phyloP scores from a whole-genome alignment of 1,140 invertebrate genomes.

The Drosophila gunungcola region DNA sequence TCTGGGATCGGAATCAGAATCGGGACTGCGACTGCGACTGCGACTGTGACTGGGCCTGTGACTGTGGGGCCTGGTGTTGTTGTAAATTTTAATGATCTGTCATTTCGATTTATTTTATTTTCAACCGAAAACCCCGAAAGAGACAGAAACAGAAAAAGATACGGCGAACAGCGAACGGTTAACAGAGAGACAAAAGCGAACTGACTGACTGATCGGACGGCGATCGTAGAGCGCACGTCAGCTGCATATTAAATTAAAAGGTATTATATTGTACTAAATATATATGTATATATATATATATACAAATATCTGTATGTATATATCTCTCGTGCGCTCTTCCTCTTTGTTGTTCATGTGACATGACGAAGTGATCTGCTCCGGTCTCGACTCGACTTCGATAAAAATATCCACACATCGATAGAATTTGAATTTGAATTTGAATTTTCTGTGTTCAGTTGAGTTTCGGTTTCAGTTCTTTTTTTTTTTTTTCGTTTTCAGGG shows the following conservation, averaged over 20 bases:
- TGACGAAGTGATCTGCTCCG: constrained; percentile 37
- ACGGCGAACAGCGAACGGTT: constrained; percentile 1
- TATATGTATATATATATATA: constrained; percentile 37
- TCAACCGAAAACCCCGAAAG: constrained; percentile 62
- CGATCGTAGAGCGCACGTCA: constrained; percentile 66
- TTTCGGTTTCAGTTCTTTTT: constrained; percentile 40
- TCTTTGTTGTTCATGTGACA: constrained; percentile 19
- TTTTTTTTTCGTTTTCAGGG: constrained; percentile 15
- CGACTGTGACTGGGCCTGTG: neutral
- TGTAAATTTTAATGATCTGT: constrained; percentile 84
- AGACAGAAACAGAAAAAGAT: constrained; percentile 28
- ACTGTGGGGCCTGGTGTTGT: constrained; percentile 49
- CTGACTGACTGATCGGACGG: constrained; percentile 21
- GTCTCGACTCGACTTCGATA: constrained; percentile 56
- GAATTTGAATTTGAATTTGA: constrained; percentile 73
- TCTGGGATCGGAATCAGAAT: constrained; percentile 26
- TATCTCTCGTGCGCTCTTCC: constrained; percentile 3
- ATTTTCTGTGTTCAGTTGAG: constrained; percentile 45
- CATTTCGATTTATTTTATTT: constrained; percentile 84
- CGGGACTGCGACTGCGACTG: constrained; percentile 7
- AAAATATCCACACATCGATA: constrained; percentile 80
- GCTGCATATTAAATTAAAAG: constrained; percentile 84
- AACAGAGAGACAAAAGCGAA: constrained; percentile 60
- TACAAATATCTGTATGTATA: neutral
- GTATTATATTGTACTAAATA: constrained; percentile 82